These are phyloP conservation scores for Heliconius eleuchia DNA, from an alignment of 1,140 invertebrate species.

Conservation along the genomic window DNA sequence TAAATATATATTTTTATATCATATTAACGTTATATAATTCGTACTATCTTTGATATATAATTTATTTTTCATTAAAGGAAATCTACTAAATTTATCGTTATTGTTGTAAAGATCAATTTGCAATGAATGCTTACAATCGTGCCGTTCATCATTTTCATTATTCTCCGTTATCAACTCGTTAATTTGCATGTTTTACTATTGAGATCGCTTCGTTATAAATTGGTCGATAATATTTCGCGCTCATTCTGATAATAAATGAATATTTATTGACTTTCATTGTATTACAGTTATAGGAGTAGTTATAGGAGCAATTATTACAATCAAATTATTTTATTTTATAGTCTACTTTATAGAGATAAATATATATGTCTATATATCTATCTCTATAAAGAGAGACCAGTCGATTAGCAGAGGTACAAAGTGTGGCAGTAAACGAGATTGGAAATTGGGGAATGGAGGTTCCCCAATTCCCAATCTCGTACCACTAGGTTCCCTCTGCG, in stretches of 20 bases:
- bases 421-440: too few relatives aligned
- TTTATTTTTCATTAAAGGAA: background rate
- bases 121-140: constrained; percentile 15
- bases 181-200: constrained; percentile 35
- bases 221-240: constrained; percentile 30
- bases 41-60: background rate
- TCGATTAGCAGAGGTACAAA: too few relatives aligned
- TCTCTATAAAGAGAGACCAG: too few relatives aligned
- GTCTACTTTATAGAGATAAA: too few relatives aligned
- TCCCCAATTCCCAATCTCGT: too few relatives aligned
- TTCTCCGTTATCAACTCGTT: constrained; percentile 28
- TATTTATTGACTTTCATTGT: constrained; percentile 2
- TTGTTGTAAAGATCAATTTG: constrained; percentile 8
- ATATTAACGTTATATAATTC: background rate
- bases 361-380: too few relatives aligned
- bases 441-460: too few relatives aligned
- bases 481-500: too few relatives aligned
- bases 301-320: background rate
- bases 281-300: background rate
- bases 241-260: constrained; percentile 23
- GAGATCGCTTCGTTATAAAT: constrained; percentile 29
- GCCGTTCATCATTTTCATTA: constrained; percentile 20
- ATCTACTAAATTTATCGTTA: background rate
- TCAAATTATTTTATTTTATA: background rate
- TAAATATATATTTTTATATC: too few relatives aligned